phyloP scores from a whole-genome alignment of 2,113 vertebrate genomes.

The Pelvicachromis taeniatus region DNA sequence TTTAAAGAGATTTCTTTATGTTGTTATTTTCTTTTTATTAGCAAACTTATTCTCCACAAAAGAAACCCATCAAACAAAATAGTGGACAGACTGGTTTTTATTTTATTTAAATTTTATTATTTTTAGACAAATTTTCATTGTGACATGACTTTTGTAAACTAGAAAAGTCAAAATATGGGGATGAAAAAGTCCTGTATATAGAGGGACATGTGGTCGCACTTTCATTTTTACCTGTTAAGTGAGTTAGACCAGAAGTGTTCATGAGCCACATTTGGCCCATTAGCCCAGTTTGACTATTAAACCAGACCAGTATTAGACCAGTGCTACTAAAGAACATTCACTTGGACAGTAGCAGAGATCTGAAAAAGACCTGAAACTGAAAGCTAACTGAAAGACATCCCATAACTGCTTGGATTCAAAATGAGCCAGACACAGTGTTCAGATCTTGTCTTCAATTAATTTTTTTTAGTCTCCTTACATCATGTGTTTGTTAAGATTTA shows the following conservation, averaged over 20 bases:
- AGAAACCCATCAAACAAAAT: neutral
- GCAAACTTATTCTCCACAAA: neutral
- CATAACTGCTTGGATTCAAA: neutral
- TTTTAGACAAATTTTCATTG: neutral
- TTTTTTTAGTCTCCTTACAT: neutral
- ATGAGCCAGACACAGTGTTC: neutral
- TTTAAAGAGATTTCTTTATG: neutral
- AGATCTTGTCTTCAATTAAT: neutral
- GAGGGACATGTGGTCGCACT: rapidly evolving
- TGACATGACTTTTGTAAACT: neutral
- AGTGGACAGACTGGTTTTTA: neutral
- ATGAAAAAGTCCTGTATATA: neutral
- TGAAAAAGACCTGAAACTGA: too few species aligned
- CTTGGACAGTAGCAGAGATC: neutral
- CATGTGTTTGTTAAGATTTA: neutral
- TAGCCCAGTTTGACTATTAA: neutral
- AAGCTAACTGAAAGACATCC: neutral
- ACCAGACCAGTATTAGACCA: too few species aligned
- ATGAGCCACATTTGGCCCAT: neutral
- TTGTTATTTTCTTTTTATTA: neutral
- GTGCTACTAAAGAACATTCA: neutral
- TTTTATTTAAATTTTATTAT: neutral
- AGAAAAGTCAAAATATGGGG: neutral
- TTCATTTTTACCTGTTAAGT: neutral
- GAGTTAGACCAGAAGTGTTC: neutral